Evolutionary conservation across 2,113 vertebrate genomes (phyloP).

Genomic region (Morone chrysops): DNA sequence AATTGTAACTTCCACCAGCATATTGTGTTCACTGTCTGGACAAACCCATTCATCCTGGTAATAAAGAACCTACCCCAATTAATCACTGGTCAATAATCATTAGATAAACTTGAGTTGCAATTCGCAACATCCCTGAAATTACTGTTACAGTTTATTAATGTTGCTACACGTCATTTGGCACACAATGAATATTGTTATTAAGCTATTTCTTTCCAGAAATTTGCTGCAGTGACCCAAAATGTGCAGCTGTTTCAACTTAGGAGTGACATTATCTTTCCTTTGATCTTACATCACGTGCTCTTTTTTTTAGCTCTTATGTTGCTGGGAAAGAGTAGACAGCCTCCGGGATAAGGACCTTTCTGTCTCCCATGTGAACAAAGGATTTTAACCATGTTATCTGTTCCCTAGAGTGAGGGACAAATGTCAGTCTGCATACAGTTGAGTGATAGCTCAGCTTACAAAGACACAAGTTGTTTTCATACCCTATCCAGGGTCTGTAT

Average conservation of each 20-base stretch:
- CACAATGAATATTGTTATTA: background rate
- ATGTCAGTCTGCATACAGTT: constrained; percentile 48
- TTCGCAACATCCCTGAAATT: background rate
- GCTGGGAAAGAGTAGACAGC: constrained; percentile 34
- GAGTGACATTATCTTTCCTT: constrained; percentile 19
- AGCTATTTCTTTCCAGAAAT: constrained; percentile 5
- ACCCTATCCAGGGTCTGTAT: background rate
- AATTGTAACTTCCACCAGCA: background rate
- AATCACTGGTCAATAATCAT: background rate
- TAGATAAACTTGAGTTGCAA: constrained; percentile 9
- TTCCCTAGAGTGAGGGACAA: constrained; percentile 45
- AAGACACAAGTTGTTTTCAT: background rate
- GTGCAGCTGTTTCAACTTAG: constrained; percentile 30
- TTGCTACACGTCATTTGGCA: background rate
- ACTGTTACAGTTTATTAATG: background rate
- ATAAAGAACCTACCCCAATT: background rate
- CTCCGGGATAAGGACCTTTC: constrained; percentile 32
- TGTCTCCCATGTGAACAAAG: constrained; percentile 54
- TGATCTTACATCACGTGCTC: constrained; percentile 17
- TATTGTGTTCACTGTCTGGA: background rate
- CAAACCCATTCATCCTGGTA: background rate
- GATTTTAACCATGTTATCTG: constrained; percentile 40
- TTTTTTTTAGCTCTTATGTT: constrained; percentile 25
- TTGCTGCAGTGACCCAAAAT: constrained; percentile 5
- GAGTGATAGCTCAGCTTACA: constrained; percentile 5